Evolutionary conservation across 2,797 vertebrate genomes (phyloP).

Genomic region (Phylloscopus collybita): DNA sequence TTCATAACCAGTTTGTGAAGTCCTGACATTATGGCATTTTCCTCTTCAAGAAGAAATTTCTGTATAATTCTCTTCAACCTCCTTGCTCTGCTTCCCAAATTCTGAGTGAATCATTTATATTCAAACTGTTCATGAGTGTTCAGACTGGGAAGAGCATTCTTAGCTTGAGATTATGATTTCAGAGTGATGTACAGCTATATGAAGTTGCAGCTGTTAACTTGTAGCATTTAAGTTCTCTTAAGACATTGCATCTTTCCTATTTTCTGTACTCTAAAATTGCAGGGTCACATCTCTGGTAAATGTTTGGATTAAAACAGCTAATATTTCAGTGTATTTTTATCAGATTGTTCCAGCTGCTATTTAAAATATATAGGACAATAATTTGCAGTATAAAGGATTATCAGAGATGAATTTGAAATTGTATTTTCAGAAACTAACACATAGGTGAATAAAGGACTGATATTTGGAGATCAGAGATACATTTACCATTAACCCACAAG

Average conservation of each 20-base stretch:
- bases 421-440: not conserved
- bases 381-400: not conserved
- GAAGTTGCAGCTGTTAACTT: slow-evolving; percentile 34
- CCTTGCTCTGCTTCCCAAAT: slow-evolving; percentile 24
- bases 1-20: not conserved
- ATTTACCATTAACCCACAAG: not conserved
- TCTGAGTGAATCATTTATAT: slow-evolving; percentile 37
- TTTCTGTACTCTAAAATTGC: not conserved
- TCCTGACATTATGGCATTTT: slow-evolving; percentile 31
- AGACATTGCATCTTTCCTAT: not conserved
- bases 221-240: slow-evolving; percentile 3
- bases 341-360: not conserved
- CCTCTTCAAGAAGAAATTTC: slow-evolving; percentile 23
- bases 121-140: slow-evolving; percentile 31
- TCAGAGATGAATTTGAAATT: not conserved
- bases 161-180: slow-evolving; percentile 11
- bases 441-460: not conserved
- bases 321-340: slow-evolving; percentile 31
- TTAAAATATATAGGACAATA: not conserved
- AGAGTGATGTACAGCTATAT: not conserved
- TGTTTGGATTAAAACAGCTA: slow-evolving; percentile 29
- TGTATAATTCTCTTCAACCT: slow-evolving; percentile 37
- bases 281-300: not conserved
- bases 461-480: not conserved
- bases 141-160: not conserved